Base-by-base conservation (phyloP, 1,140 invertebrate species). In the Bombus fervidus region DNA sequence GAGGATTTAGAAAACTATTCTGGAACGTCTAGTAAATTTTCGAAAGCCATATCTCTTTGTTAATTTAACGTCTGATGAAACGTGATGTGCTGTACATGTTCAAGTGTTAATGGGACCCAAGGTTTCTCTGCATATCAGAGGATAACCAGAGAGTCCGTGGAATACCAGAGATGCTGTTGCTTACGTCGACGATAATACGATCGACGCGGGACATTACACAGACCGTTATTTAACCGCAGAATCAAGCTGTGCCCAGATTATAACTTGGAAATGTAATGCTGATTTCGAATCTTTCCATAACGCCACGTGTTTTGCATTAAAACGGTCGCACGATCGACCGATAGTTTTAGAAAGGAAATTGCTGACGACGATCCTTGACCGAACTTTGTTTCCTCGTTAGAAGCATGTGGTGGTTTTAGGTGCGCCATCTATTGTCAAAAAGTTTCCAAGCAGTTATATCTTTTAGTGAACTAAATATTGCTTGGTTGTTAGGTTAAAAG, bases 41-140 rank as follows among this genome's bases (percentile, higher is more conserved):
- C 6, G 1, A 34, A 66, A 22, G 18, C 22, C 28, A 31, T 15
- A 64, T 18, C 25, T 10, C 31, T 18, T 31, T 10, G 76, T 78
- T 68, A 64, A 83, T 83, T 83, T 31, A 73, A n/a, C 6, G 22
- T 6, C 37, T 13, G 15, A 78, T 28, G 9, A 71, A 78, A 22
- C 28, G 47, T 15, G 22, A 12, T 34, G 12, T 15, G 3, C 1
- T 1, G 71, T 39, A 57, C 37, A 62, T 31, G 31, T 41, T 15
- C 68, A 22, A 83, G 43, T 83, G 81, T 57, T 75, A 77, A 83
- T 83, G 62, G 66, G 53, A 69, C 25, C 10, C 37, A 37, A 39
- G 83, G 69, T 80, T 80, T 43, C 66, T 72, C 64, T 37, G 83
- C 83, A 47, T 80, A 85, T 73, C 22, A 59, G 68, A 80, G 83